These are phyloP conservation scores for Neodiprion lecontei DNA, from an alignment of 1,140 invertebrate species.

Conservation along the genomic window DNA sequence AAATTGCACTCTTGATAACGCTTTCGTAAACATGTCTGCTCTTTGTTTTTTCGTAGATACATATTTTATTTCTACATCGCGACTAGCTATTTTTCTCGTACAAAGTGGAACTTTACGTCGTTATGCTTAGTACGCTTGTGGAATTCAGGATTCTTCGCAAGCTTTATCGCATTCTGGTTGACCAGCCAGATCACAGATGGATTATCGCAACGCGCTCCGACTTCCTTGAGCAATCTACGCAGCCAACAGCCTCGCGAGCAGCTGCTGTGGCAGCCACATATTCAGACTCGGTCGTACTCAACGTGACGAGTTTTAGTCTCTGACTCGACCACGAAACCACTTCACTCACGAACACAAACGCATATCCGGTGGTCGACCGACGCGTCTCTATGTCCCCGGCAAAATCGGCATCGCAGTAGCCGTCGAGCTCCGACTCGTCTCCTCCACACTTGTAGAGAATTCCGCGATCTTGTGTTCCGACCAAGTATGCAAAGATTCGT, in stretches of 20 bases:
- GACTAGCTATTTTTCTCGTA: neutral
- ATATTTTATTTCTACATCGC: neutral
- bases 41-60: neutral
- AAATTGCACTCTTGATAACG: neutral
- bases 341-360: constrained; percentile 9
- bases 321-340: constrained; percentile 12
- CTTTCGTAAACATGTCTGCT: neutral
- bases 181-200: neutral
- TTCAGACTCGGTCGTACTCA: neutral
- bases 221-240: neutral
- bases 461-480: constrained; percentile 13
- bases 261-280: neutral
- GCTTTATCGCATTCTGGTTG: neutral
- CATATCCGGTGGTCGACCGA: constrained; percentile 14
- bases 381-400: neutral
- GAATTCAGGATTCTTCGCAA: neutral
- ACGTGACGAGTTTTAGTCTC: constrained; percentile 13
- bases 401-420: constrained; percentile 16
- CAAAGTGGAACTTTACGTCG: neutral
- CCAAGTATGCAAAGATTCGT: constrained; percentile 6
- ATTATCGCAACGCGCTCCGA: neutral
- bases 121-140: neutral
- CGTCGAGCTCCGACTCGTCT: neutral
- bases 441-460: constrained; percentile 9
- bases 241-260: neutral